These are phyloP conservation scores for Neosalanx taihuensis DNA, from an alignment of 2,797 vertebrate genomes.

Conservation along the genomic window DNA sequence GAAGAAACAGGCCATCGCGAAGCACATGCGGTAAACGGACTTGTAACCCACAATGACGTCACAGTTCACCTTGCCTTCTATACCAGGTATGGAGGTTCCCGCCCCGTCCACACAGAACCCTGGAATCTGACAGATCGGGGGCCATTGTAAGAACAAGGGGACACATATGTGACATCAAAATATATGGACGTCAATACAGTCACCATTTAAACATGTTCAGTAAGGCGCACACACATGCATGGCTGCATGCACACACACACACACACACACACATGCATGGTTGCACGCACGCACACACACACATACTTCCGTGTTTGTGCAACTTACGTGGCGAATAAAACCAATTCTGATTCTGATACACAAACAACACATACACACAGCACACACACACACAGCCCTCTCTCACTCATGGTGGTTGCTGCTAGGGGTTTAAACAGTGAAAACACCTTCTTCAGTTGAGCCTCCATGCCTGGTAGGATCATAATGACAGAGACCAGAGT, in stretches of 20 bases:
- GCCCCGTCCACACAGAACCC: conserved; percentile 77
- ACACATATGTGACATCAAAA: too few species aligned
- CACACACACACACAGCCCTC: background rate
- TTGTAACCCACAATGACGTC: conserved; percentile 85
- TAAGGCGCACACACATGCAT: too few species aligned
- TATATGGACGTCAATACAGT: too few species aligned
- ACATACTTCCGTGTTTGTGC: too few species aligned
- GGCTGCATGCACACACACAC: too few species aligned
- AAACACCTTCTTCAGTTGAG: conserved; percentile 84
- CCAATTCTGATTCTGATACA: too few species aligned
- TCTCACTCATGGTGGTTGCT: background rate
- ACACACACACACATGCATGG: too few species aligned
- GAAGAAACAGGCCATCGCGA: conserved; percentile 86
- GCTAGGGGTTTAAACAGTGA: background rate
- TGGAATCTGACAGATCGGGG: conserved; percentile 75
- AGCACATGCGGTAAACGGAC: conserved; percentile 90
- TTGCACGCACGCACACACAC: too few species aligned
- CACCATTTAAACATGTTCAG: too few species aligned
- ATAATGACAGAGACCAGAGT: conserved; percentile 87
- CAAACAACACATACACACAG: too few species aligned
- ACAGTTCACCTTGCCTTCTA: conserved; percentile 75
- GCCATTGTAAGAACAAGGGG: background rate
- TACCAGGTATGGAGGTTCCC: conserved; percentile 36
- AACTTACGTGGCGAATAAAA: too few species aligned
- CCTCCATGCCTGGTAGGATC: conserved; percentile 89